Conservation (phyloP, 2,888 invertebrate genomes). For the Mythimna albipuncta region DNA sequence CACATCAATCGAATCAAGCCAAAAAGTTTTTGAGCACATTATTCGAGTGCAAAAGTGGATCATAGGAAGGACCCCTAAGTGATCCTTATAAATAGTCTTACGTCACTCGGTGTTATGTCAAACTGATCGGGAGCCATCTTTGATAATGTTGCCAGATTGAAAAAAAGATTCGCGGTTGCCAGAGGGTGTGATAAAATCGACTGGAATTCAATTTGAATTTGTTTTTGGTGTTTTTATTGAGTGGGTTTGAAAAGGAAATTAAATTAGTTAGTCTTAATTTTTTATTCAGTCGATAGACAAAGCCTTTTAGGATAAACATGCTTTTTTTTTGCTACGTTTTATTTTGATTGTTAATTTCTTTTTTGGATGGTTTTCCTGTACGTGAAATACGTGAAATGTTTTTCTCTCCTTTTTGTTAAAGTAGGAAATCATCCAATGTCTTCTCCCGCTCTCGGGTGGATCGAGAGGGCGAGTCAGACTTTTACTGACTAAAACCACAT, state of each 20-base stretch:
- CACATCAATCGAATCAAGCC: slow-evolving; percentile 24
- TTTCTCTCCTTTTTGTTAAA: too few relatives aligned
- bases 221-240: slow-evolving; percentile 5
- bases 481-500: too few relatives aligned
- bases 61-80: slow-evolving; percentile 46
- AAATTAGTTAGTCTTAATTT: neutral
- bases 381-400: too few relatives aligned
- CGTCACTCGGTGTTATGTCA: slow-evolving; percentile 74
- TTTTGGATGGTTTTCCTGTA: too few relatives aligned
- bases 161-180: slow-evolving; percentile 63
- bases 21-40: slow-evolving; percentile 21
- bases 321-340: too few relatives aligned
- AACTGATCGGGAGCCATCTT: slow-evolving; percentile 71
- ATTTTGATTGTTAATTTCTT: too few relatives aligned
- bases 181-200: slow-evolving; percentile 65
- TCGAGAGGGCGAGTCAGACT: too few relatives aligned
- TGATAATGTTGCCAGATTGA: slow-evolving; percentile 63
- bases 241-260: neutral
- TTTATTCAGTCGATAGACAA: neutral
- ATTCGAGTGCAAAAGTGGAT: slow-evolving; percentile 55
- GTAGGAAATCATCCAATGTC: too few relatives aligned
- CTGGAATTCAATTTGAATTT: slow-evolving; percentile 29
- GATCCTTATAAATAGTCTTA: slow-evolving; percentile 72
- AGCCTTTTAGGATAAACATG: neutral
- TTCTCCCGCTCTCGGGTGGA: too few relatives aligned